These are phyloP conservation scores for Leistus spinibarbis DNA, from an alignment of 2,888 invertebrate genomes.

Conservation along the genomic window DNA sequence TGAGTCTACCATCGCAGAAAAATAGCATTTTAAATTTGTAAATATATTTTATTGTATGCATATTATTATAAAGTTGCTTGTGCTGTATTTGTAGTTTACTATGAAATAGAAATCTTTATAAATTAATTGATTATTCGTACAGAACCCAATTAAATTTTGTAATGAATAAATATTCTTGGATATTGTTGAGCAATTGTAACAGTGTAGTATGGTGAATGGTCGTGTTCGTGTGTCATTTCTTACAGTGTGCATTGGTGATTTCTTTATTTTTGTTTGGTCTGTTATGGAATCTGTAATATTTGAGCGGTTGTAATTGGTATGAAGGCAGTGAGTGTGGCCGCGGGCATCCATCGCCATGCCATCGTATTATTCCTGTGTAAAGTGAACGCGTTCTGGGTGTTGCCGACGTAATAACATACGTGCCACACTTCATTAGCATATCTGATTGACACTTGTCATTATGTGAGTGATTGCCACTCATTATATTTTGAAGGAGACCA, in stretches of 20 bases:
- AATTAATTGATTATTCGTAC: too few species aligned
- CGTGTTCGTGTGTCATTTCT: background rate
- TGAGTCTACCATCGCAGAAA: too few species aligned
- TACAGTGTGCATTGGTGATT: background rate
- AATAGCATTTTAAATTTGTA: too few species aligned
- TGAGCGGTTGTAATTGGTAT: background rate
- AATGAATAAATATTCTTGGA: background rate
- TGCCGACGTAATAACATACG: background rate
- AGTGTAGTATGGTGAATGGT: too few species aligned
- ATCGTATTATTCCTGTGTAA: background rate
- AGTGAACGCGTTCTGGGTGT: background rate
- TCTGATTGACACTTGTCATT: conserved; percentile 31
- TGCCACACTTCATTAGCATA: conserved; percentile 13
- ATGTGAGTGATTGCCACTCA: conserved; percentile 23
- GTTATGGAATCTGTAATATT: background rate
- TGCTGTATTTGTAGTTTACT: too few species aligned
- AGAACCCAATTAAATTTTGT: too few species aligned
- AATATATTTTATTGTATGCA: too few species aligned
- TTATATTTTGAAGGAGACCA: background rate
- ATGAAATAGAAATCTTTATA: too few species aligned
- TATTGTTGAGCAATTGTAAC: too few species aligned
- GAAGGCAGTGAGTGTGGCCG: background rate
- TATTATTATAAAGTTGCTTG: too few species aligned
- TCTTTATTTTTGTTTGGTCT: background rate
- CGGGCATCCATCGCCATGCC: background rate